Conservation (phyloP, 2,888 invertebrate species). For the Pyrgus malvae region DNA sequence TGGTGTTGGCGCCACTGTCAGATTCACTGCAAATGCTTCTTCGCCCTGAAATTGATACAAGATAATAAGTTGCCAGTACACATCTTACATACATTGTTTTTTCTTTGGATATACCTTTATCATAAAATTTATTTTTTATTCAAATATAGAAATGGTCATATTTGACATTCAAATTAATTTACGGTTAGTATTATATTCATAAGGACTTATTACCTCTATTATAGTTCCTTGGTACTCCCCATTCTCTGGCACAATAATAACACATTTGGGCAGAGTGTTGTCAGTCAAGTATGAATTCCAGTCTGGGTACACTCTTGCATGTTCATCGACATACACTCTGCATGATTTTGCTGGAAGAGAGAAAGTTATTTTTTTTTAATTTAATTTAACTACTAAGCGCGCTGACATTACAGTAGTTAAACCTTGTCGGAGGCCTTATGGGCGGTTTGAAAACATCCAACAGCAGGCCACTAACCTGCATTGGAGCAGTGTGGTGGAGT, state of each 20-base stretch:
- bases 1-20: constrained; percentile 67
- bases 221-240: constrained; percentile 71
- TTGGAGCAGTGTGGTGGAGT: too few relatives aligned
- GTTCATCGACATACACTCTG: constrained; percentile 65
- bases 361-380: background rate
- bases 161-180: too few relatives aligned
- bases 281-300: constrained; percentile 78
- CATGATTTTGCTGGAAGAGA: constrained; percentile 57
- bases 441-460: too few relatives aligned
- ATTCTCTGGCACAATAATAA: constrained; percentile 76
- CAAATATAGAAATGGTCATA: too few relatives aligned
- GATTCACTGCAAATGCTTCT: constrained; percentile 58
- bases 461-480: too few relatives aligned
- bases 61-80: background rate
- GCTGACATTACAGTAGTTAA: too few relatives aligned
- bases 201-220: constrained; percentile 56
- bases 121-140: too few relatives aligned
- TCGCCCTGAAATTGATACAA: constrained; percentile 49
- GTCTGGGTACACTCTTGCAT: constrained; percentile 76
- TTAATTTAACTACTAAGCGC: background rate
- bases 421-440: too few relatives aligned
- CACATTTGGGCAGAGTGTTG: constrained; percentile 79
- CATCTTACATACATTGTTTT: too few relatives aligned
- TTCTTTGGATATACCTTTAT: too few relatives aligned
- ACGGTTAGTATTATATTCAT: too few relatives aligned